Evolutionary conservation across 2,113 vertebrate genomes (phyloP).

Genomic region (Callopanchax toddi): DNA sequence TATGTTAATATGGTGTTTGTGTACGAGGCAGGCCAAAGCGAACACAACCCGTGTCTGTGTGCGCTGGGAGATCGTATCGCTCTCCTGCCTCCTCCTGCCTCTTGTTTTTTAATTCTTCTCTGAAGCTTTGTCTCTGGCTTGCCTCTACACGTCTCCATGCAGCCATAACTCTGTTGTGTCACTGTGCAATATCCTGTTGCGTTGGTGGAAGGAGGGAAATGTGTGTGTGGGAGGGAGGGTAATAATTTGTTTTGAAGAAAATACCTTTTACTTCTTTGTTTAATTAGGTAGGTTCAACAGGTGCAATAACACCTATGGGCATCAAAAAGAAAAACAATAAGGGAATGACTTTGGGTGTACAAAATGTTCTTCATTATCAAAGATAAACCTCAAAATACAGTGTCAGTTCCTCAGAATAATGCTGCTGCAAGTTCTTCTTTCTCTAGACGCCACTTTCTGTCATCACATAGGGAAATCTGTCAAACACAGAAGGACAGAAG

Average conservation of each 20-base stretch:
- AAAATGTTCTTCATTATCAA: conserved; percentile 8
- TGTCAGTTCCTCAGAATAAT: conserved; percentile 54
- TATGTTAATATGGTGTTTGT: conserved; percentile 60
- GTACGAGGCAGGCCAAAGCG: conserved; percentile 26
- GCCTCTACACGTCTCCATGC: conserved; percentile 69
- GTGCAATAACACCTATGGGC: conserved; percentile 19
- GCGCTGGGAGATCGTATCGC: conserved; percentile 62
- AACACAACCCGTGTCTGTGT: conserved; percentile 62
- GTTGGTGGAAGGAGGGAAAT: neutral
- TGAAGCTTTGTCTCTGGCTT: conserved; percentile 68
- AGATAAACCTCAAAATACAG: conserved; percentile 7
- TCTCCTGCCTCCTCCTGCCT: conserved; percentile 36
- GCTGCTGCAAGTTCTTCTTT: conserved; percentile 60
- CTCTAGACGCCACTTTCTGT: conserved; percentile 34
- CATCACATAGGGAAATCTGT: conserved; percentile 5
- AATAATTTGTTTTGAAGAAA: too few relatives aligned
- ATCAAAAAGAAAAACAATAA: neutral
- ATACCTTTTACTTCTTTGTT: neutral
- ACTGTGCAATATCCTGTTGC: conserved; percentile 74
- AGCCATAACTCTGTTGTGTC: conserved; percentile 50
- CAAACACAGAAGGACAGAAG: neutral
- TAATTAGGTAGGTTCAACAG: conserved; percentile 25
- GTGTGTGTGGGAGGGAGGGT: neutral
- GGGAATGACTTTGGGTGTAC: neutral
- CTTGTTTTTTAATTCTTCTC: conserved; percentile 57